Base-by-base conservation (phyloP, 2,888 invertebrate genomes). In the Rhorus exstirpatorius region DNA sequence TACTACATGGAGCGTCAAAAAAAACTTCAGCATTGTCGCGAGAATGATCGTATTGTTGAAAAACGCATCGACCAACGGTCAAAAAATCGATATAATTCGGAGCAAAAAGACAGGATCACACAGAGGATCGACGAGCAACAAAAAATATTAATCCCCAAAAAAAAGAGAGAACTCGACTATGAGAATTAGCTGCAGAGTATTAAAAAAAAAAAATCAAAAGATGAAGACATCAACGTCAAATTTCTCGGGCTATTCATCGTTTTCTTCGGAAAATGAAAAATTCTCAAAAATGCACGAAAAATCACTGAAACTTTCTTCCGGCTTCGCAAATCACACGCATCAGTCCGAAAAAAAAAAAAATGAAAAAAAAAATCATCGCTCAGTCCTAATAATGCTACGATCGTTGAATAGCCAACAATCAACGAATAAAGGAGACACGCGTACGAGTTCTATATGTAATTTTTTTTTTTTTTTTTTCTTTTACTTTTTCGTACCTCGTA, bases 401-500 rank as follows among this genome's bases (percentile, higher is more conserved):
- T 31, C 41, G 41, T 12, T 53, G 26, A 58, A 58, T 46, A 44
- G 26, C 12, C 12, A 41, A 68, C 44, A 67, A 44, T 58, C 8
- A 24, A 17, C 10, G 21, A 46, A 51, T 17, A 38, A 21, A 31
- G 12, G 12, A n/a, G 46, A 65, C 17, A 44, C 8, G 7, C 19
- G 35, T 8, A 46, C 14, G 63, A 46, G 14, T 68, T 68, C 55
- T 35, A 10, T 19, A 46, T 46, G 14, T n/a, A 44, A 17, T n/a
- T 74, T n/a, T 49, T 35, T 53, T 61, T 26, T 31, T 44, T 24
- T 74, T n/a, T n/a, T n/a, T n/a, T n/a, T n/a, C n/a, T n/a, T n/a
- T n/a, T n/a, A n/a, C n/a, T n/a, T n/a, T n/a, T n/a, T n/a, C n/a
- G 46, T 83, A 87, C 86, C 87, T 85, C 84, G 86, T 86, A 84